Conservation (phyloP, 1,140 invertebrate genomes). For the Propsilocerus akamusi region DNA sequence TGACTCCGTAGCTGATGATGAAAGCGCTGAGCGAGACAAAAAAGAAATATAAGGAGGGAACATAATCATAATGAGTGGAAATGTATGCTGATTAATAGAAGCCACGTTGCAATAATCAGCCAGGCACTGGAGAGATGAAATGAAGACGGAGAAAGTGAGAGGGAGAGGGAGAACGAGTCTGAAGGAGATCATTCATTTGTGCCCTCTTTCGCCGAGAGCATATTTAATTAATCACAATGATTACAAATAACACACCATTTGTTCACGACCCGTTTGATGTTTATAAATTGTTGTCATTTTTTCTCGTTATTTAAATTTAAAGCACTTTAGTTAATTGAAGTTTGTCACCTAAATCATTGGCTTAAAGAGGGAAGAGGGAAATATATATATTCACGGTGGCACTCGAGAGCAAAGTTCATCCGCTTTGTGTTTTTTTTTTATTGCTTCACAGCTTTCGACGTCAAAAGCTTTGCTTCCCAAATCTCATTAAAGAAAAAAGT, state of each 20-base stretch:
- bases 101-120: constrained; percentile 1
- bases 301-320: not conserved
- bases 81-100: constrained; percentile 1
- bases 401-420: no score
- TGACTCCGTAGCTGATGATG: no score
- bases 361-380: no score
- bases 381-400: no score
- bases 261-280: not conserved
- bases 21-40: not conserved
- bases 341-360: not conserved
- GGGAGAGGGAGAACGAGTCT: not conserved
- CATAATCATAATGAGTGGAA: constrained; percentile 1
- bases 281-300: not conserved
- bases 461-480: no score
- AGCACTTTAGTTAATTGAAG: constrained; percentile 3
- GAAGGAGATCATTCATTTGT: not conserved
- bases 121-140: no score
- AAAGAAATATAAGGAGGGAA: not conserved
- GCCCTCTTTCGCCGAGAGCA: not conserved
- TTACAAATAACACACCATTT: not conserved
- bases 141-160: not conserved
- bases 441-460: no score
- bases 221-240: no score
- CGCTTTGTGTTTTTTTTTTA: no score
- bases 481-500: no score